These are phyloP conservation scores for Andrena dorsata DNA, from an alignment of 2,888 invertebrate genomes.

Conservation along the genomic window DNA sequence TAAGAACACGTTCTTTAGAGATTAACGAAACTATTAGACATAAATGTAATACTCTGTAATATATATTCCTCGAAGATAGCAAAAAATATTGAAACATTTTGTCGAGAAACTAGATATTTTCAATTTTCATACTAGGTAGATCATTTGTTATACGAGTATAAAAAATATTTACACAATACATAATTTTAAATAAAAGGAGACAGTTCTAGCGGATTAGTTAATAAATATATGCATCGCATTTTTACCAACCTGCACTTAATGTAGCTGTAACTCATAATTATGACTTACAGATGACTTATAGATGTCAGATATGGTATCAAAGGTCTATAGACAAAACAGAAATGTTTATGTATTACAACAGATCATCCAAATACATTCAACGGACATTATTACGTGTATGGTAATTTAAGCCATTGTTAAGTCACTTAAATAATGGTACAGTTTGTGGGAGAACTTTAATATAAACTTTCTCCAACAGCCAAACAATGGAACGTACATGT, in stretches of 20 bases:
- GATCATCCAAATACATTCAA: conserved; percentile 31
- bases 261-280: conserved; percentile 80
- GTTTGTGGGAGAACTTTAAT: neutral
- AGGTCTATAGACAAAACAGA: conserved; percentile 70
- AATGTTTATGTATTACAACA: conserved; percentile 54
- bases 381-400: neutral
- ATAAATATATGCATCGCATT: conserved; percentile 12
- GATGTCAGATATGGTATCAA: conserved; percentile 67
- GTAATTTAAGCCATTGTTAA: neutral
- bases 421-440: neutral
- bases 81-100: too few relatives aligned
- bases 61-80: neutral
- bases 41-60: neutral
- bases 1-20: neutral
- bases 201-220: neutral
- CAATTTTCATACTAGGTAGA: neutral
- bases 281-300: conserved; percentile 66
- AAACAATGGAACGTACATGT: neutral
- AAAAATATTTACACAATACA: neutral
- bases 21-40: neutral
- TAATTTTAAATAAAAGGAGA: conserved; percentile 9
- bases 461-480: neutral
- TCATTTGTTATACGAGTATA: neutral
- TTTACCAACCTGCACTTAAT: conserved; percentile 81
- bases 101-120: too few relatives aligned